Base-by-base conservation (phyloP, 1,140 invertebrate species). In the Stenopsyche tienmushanensis region DNA sequence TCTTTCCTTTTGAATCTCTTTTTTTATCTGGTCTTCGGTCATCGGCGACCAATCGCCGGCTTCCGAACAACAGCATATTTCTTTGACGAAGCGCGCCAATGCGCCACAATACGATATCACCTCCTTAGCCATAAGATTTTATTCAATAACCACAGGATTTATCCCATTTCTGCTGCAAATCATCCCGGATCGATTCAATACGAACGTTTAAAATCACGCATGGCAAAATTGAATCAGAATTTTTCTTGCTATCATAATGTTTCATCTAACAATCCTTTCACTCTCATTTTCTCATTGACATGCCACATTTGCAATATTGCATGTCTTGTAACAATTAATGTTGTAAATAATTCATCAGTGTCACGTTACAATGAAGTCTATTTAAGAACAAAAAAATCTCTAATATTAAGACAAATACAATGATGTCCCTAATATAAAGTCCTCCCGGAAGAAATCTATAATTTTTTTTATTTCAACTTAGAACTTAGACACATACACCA, bases 1-100 rank as follows among this genome's bases (percentile, higher is more conserved):
- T 25, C 45, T 59, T 25, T 64, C 64, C 21, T 52, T 29, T 17
- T 55, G 45, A 10, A 62, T 17, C 29, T 70, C 65, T 57, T 15
- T 45, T 29, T 52, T 57, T 17, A 70, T 64, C 44, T 66, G 64
- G 1, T 70, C 65, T 39, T 68, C 58, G 21, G 58, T 65, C 63
- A 71, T 62, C 1, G 79, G 80, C 0, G 79, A 80, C 80, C 80
- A 80, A 23, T 77, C 76, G 21, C 75, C 79, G 72, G 79, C 77
- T 64, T 80, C 78, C 0, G 78, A 77, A 58, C 80, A 81, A 65
- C 79, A 80, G 65, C 80, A 81, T 62, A 80, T 76, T 67, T 80
- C 78, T 63, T 80, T 81, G 17, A 81, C 70, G 20, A 80, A 72
- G 54, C 78, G 74, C 24, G 76, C 78, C 65, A 80, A 74, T 10